Conservation (phyloP, 2,113 vertebrate genomes). For the Grammomys surdaster region DNA sequence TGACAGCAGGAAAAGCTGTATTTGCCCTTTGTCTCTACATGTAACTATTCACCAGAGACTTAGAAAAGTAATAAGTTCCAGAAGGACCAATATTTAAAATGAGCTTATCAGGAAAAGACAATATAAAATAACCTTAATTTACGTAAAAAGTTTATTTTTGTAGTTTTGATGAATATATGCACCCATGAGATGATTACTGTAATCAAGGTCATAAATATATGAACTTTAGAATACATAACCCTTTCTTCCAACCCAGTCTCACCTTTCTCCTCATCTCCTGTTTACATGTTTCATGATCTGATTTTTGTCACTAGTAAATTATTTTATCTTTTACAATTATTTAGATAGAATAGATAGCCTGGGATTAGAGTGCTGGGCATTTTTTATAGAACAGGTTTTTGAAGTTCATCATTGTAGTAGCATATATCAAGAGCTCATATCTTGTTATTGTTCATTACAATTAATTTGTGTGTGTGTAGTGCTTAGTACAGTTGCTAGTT, state of each 20-base stretch:
- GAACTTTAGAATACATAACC: neutral
- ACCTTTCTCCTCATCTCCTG: neutral
- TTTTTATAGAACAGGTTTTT: slow-evolving; percentile 47
- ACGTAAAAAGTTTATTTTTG: neutral
- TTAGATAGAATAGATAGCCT: slow-evolving; percentile 4
- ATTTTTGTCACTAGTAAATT: neutral
- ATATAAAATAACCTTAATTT: slow-evolving; percentile 10
- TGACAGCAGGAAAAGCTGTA: slow-evolving; percentile 26
- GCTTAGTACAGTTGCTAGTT: neutral
- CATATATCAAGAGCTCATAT: slow-evolving; percentile 18
- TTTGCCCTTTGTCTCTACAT: slow-evolving; percentile 9
- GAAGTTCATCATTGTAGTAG: neutral
- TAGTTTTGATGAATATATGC: neutral
- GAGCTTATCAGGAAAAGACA: neutral
- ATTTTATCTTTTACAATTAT: slow-evolving; percentile 23
- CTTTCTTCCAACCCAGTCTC: neutral
- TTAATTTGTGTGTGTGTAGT: neutral
- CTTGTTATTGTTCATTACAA: slow-evolving; percentile 14
- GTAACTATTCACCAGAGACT: slow-evolving; percentile 42
- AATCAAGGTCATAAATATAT: neutral
- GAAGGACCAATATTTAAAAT: neutral
- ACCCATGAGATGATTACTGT: neutral
- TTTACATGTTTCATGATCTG: neutral
- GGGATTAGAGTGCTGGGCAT: neutral
- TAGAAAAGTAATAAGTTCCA: neutral